Base-by-base conservation (phyloP, 1,140 invertebrate species). In the Formica exsecta region DNA sequence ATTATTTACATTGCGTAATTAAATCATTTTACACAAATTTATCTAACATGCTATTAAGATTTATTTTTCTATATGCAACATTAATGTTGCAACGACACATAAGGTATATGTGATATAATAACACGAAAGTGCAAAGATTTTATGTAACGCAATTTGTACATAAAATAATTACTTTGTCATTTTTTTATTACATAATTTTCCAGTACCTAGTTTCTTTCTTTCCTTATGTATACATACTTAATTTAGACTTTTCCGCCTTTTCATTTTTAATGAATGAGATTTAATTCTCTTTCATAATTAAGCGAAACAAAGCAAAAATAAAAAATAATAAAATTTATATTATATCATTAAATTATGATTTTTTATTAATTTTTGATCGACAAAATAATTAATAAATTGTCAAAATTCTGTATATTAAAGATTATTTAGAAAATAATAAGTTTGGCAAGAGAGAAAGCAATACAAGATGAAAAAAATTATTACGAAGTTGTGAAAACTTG, bases 401-500 rank as follows among this genome's bases (percentile, higher is more conserved):
- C 48, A 51, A 5, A 51, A 51, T 51, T 51, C 0, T 51, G 3
- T 51, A 1, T 4, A 51, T 51, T 1, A 51, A 51, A 16, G 48
- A 19, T 51, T 48, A 22, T 68, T 68, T 68, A 1, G 0, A 8
- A n/a, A 71, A 51, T 11, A 44, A 29, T 70, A 51, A 51, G 6
- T 71, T 65, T 65, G 9, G 22, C 19, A 48, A 71, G 1, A 51
- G 29, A 71, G 7, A 70, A 70, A 71, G 7, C 8, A 70, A 29
- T 70, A 70, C 48, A 66, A 66, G 44, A 71, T 36, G n/a, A 6
- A 54, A 54, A 73, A 57, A 36, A 54, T 54, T 54, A 57, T 74
- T 19, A 54, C 6, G 6, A 2, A 51, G n/a, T 51, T 1, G n/a
- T 54, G n/a, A 2, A 32, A 76, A 41, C 13, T 64, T 13, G n/a